A percentile compares a stretch with the other conserved stretches of the same genome.
Conservation (phyloP, 2,113 vertebrate species). For the Pelmatolapia mariae region DNA sequence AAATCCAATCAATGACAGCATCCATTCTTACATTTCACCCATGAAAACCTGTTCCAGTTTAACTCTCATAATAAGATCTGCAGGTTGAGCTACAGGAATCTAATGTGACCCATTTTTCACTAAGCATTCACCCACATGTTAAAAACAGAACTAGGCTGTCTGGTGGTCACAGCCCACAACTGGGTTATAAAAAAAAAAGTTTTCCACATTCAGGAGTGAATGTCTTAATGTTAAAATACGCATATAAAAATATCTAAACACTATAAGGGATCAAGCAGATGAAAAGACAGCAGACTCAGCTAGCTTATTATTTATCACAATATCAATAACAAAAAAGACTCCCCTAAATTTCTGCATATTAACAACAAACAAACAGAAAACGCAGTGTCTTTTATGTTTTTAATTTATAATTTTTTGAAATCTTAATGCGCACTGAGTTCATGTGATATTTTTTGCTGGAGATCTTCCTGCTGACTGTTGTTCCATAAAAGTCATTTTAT, state of each 20-base stretch:
- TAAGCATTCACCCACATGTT: neutral
- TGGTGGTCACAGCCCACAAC: neutral
- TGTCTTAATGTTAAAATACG: neutral
- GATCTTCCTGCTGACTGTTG: neutral
- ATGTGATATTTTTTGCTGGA: neutral
- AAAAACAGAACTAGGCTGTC: neutral
- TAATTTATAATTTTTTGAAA: neutral
- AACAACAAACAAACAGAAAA: neutral
- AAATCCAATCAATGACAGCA: neutral
- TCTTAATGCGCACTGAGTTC: neutral
- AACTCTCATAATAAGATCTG: neutral
- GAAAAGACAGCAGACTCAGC: neutral
- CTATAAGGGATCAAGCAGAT: neutral
- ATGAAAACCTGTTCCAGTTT: neutral
- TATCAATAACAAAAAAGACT: neutral
- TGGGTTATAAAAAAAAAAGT: neutral
- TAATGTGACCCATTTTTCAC: neutral
- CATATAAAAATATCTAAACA: neutral
- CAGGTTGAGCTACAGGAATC: neutral
- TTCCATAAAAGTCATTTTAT: constrained; percentile 13
- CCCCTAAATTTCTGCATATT: neutral
- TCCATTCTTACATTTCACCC: neutral
- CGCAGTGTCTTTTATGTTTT: neutral
- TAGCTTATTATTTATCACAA: neutral
- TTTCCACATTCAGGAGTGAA: neutral